Conservation (phyloP, 2,797 vertebrate genomes). For the Calcarius lapponicus region DNA sequence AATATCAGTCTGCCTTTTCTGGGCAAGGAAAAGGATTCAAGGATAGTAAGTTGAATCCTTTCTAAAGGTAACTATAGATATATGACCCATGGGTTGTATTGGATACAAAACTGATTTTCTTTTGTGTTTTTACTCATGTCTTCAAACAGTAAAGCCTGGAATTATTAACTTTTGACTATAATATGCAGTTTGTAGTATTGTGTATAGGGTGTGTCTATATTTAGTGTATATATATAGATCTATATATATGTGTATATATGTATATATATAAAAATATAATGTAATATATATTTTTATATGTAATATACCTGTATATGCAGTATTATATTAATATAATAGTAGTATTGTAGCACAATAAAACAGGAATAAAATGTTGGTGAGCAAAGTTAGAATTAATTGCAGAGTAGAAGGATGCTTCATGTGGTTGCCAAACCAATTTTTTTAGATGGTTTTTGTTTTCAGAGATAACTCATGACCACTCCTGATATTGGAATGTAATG, state of each 20-base stretch:
- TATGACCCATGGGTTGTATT: background rate
- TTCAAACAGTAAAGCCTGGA: background rate
- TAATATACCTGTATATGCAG: background rate
- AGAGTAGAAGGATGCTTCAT: background rate
- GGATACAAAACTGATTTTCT: background rate
- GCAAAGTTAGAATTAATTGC: background rate
- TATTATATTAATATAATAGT: background rate
- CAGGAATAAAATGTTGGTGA: background rate
- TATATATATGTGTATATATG: too few relatives aligned
- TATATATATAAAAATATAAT: background rate
- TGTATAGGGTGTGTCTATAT: background rate
- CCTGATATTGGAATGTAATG: background rate
- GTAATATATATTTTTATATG: background rate
- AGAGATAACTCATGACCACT: background rate
- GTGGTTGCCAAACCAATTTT: background rate
- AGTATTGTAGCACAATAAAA: background rate
- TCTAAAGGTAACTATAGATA: background rate
- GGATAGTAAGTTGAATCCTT: background rate
- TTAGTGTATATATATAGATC: too few relatives aligned
- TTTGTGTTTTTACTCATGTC: background rate
- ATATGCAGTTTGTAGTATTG: background rate
- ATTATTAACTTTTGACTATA: background rate
- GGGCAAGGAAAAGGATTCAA: too few relatives aligned
- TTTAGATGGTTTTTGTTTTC: background rate
- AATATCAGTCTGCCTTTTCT: background rate